Base-by-base conservation (phyloP, 2,797 vertebrate species). In the Rhinichthys osculus region DNA sequence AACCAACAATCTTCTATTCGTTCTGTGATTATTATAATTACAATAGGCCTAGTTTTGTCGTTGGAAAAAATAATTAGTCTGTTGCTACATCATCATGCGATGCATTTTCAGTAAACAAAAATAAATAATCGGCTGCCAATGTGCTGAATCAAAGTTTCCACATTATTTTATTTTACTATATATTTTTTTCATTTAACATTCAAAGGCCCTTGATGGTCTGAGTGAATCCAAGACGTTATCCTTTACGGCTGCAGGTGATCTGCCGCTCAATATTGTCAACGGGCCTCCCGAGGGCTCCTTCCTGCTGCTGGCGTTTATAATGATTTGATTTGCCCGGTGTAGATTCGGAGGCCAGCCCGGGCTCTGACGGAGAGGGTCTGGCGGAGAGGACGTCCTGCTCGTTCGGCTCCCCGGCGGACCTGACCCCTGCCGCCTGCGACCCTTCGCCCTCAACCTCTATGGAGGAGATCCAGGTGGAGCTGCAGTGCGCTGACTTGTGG, bases 381-480 rank as follows among this genome's bases (percentile, higher is more conserved):
- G 95, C 97, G 11, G 97, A 99, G 90, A 95, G 97, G 91, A 97
- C 97, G 0, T 97, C 98, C 88, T 99, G 98, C 91, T 98, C 98
- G 19, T 99, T 98, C 89, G 95, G 95, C 73, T 93, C 97, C 21
- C 96, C 97, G 62, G 87, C 95, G 38, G 97, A 99, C 67, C 93
- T 99, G 92, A 93, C 95, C 52, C 90, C 94, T 2, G 92, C 95
- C 1, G 91, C 96, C 70, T 94, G 95, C 74, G 95, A 97, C 17
- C 93, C 96, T 52, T 94, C 96, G 14, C 96, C 96, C 62, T 92
- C 96, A 54, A 95, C 96, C 82, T 98, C 98, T 88, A 99, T 99
- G 98, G 98, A 98, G 87, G 98, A 99, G 92, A 99, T 99, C 88
- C 98, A 99, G 94, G 97, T 99, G 93, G 98, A 99, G 92, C 93